A percentile compares a stretch with the other conserved stretches of the same genome.
Conservation (phyloP, 37 sponge, comb jelly and placozoan species). For the Geodia barretti region DNA sequence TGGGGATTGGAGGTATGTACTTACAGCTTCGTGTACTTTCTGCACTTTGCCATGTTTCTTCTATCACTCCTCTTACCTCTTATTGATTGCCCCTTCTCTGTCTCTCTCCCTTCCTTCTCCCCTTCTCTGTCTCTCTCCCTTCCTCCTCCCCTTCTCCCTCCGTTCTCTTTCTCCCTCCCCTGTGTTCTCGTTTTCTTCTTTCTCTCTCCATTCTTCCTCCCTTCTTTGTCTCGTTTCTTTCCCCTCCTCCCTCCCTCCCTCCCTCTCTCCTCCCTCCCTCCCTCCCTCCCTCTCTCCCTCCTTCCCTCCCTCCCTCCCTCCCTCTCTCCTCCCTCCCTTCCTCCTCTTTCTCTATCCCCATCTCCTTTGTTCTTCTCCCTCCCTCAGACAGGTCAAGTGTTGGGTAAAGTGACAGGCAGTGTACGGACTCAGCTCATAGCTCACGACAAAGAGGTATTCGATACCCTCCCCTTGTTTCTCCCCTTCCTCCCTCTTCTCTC, state of each 20-base stretch:
- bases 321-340: not conserved
- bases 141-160: not conserved
- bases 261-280: too few species aligned
- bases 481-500: too few species aligned
- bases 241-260: too few species aligned
- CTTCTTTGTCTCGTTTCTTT: too few species aligned
- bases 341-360: not conserved
- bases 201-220: too few species aligned
- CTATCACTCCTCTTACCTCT: not conserved
- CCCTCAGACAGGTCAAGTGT: constrained; percentile 76
- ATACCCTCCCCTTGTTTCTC: too few species aligned
- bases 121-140: not conserved
- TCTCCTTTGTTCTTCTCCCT: not conserved
- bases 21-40: not conserved
- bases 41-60: not conserved
- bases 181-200: too few species aligned
- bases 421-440: constrained; percentile 95
- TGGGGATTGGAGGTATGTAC: constrained; percentile 87
- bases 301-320: not conserved
- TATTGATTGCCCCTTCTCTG: not conserved
- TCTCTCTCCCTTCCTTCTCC: not conserved
- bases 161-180: not conserved
- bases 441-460: not conserved
- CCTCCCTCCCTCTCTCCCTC: constrained; percentile 2
- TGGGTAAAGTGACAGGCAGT: constrained; percentile 80